A percentile compares a stretch with the other conserved stretches of the same genome.
phyloP scores from a whole-genome alignment of 2,113 vertebrate genomes.

The Xiphophorus couchianus region DNA sequence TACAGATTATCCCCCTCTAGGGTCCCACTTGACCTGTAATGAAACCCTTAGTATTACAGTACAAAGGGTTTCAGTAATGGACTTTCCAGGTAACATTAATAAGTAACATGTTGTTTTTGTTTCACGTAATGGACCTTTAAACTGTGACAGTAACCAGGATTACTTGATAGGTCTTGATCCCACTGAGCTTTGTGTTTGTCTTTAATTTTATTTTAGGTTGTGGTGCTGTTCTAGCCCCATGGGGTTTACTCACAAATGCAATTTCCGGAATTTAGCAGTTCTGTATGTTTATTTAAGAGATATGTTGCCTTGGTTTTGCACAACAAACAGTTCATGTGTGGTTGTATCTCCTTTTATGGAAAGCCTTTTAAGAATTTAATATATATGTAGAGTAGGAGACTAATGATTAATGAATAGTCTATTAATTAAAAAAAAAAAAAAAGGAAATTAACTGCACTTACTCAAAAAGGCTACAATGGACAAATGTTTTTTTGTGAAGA shows the following conservation, averaged over 20 bases:
- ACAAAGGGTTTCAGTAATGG: slow-evolving; percentile 16
- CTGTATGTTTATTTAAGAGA: not conserved
- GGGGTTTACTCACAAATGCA: slow-evolving; percentile 13
- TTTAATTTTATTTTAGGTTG: slow-evolving; percentile 37
- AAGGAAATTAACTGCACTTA: not conserved
- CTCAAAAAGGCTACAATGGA: not conserved
- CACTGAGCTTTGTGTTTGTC: slow-evolving; percentile 20
- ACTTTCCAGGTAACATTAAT: slow-evolving; percentile 26
- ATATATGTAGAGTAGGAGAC: not conserved
- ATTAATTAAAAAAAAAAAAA: not conserved
- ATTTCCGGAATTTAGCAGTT: slow-evolving; percentile 20
- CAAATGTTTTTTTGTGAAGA: not conserved
- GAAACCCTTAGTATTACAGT: slow-evolving; percentile 26
- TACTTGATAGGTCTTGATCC: slow-evolving; percentile 8
- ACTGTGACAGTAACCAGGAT: not conserved
- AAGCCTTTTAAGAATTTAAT: not conserved
- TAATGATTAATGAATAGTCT: not conserved
- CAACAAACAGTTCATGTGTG: not conserved
- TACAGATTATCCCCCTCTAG: slow-evolving; percentile 58
- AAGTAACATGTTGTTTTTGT: slow-evolving; percentile 26
- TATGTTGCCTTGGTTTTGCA: not conserved
- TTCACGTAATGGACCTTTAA: not conserved
- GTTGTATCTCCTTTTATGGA: not conserved
- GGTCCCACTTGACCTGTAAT: slow-evolving; percentile 49
- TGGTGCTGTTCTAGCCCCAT: slow-evolving; percentile 21